Percentiles rank a stretch among this genome's conserved stretches.
Conservation (phyloP, 1,140 invertebrate genomes). For the Drosophila littoralis region DNA sequence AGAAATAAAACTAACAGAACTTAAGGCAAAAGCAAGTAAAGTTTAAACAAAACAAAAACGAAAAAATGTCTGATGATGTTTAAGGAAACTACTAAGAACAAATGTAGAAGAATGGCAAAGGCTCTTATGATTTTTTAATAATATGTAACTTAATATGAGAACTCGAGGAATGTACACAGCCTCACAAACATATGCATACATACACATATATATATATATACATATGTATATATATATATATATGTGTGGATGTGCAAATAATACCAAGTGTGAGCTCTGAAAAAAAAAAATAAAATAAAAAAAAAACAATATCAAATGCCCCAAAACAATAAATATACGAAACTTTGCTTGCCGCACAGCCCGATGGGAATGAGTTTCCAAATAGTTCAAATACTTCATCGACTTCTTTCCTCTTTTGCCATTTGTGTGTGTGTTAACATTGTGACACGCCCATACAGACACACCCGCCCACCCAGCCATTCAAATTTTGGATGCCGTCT, state of each 20-base stretch:
- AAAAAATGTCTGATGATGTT: not conserved
- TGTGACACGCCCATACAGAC: slow-evolving; percentile 15
- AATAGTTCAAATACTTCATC: slow-evolving; percentile 44
- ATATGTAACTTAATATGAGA: slow-evolving; percentile 19
- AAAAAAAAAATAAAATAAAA: slow-evolving; percentile 6
- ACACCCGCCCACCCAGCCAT: slow-evolving; percentile 7
- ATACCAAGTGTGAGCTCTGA: slow-evolving; percentile 16
- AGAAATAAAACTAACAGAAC: slow-evolving; percentile 38
- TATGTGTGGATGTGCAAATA: not conserved
- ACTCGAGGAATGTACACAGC: slow-evolving; percentile 10
- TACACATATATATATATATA: not conserved
- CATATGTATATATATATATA: not conserved
- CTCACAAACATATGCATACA: not conserved
- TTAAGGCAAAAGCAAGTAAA: slow-evolving; percentile 24
- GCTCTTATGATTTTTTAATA: slow-evolving; percentile 80
- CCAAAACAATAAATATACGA: slow-evolving; percentile 25
- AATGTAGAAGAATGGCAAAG: slow-evolving; percentile 54
- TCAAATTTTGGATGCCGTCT: slow-evolving; percentile 40
- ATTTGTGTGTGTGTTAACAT: slow-evolving; percentile 32
- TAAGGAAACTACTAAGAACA: slow-evolving; percentile 22
- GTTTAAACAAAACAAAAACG: slow-evolving; percentile 15
- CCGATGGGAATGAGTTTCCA: slow-evolving; percentile 29
- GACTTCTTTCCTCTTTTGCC: not conserved
- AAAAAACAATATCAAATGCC: not conserved
- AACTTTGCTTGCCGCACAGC: slow-evolving; percentile 38